Conservation (phyloP, 2,797 vertebrate genomes). For the Lates japonicus region DNA sequence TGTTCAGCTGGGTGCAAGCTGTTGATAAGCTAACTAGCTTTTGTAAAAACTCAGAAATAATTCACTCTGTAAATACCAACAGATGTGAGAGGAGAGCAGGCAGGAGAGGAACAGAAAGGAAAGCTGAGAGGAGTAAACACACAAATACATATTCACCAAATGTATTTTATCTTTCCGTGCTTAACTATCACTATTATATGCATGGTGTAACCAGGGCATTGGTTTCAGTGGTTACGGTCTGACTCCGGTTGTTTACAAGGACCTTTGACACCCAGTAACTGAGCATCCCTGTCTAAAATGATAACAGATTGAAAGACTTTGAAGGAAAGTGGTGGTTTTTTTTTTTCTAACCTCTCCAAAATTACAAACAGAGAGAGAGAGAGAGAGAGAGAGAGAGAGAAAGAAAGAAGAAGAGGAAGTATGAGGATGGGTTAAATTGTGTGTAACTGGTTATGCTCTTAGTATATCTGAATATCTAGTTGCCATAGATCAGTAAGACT, state of each 20-base stretch:
- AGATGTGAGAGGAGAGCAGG: conserved; percentile 46
- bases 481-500: too few species aligned
- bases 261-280: conserved; percentile 33
- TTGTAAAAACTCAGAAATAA: conserved; percentile 62
- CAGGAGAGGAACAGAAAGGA: conserved; percentile 13
- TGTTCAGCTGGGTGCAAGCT: conserved; percentile 62
- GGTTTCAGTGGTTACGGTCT: conserved; percentile 13
- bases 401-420: too few species aligned
- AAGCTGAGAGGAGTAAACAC: conserved; percentile 18
- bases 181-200: conserved; percentile 15
- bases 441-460: too few species aligned
- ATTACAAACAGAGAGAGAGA: too few species aligned
- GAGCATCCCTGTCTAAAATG: not conserved
- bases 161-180: conserved; percentile 23
- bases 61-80: conserved; percentile 65
- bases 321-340: too few species aligned
- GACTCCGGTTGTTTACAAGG: conserved; percentile 42
- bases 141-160: conserved; percentile 9
- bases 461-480: too few species aligned
- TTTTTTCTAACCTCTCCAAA: too few species aligned
- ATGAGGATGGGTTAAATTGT: too few species aligned
- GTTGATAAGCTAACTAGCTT: conserved; percentile 67
- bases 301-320: too few species aligned
- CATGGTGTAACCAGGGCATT: conserved; percentile 19
- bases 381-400: too few species aligned